Evolutionary conservation across 2,888 invertebrate species (phyloP).

Genomic region (Drepana falcataria): DNA sequence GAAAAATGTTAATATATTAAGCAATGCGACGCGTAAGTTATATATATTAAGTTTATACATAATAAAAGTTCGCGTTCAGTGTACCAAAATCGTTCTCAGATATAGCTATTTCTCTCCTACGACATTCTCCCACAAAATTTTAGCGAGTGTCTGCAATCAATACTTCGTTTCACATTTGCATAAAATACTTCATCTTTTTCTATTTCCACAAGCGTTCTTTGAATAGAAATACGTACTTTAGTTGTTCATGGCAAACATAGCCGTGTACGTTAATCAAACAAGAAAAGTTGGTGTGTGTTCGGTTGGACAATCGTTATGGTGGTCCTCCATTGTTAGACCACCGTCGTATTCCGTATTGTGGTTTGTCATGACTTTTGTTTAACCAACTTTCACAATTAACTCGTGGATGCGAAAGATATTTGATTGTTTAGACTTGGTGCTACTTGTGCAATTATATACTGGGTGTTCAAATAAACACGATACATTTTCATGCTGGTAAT

Average conservation of each 20-base stretch:
- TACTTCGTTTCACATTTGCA: constrained; percentile 1
- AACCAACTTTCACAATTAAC: constrained; percentile 70
- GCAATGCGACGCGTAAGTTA: no score
- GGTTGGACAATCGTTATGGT: constrained; percentile 36
- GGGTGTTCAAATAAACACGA: no score
- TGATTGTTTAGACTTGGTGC: not conserved
- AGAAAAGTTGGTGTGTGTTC: constrained; percentile 51
- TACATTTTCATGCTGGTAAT: no score
- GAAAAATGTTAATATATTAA: no score
- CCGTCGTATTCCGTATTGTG: constrained; percentile 44
- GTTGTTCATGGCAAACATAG: constrained; percentile 45
- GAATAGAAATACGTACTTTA: constrained; percentile 24
- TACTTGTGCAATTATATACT: not conserved
- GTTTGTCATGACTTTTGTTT: constrained; percentile 50
- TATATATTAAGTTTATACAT: no score
- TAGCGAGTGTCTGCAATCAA: not conserved
- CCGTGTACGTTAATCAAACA: constrained; percentile 55
- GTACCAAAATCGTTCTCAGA: no score
- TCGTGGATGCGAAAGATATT: constrained; percentile 38
- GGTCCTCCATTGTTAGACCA: constrained; percentile 52
- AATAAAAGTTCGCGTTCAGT: no score
- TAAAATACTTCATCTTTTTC: constrained; percentile 18
- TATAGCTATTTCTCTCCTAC: not conserved
- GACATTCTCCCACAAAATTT: not conserved
- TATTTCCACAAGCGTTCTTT: constrained; percentile 15